Evolutionary conservation across 1,140 invertebrate species (phyloP).

Genomic region (Polypedilum pembai): DNA sequence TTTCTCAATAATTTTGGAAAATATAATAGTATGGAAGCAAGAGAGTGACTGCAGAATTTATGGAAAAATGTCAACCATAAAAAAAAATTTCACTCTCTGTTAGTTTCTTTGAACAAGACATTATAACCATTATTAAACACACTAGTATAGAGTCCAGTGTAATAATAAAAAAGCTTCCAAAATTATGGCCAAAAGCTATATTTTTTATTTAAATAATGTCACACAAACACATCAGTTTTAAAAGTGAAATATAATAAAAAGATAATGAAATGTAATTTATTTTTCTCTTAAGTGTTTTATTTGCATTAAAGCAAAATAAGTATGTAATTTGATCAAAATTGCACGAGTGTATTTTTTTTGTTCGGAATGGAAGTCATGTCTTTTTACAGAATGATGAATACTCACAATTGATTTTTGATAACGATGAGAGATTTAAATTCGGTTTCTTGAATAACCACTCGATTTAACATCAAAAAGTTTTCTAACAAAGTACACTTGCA

Average conservation of each 20-base stretch:
- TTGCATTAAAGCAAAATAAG: neutral
- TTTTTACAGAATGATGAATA: neutral
- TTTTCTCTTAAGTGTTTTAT: neutral
- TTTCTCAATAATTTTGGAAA: neutral
- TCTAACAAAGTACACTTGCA: conserved; percentile 69
- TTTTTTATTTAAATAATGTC: conserved; percentile 4
- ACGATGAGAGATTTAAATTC: conserved; percentile 35
- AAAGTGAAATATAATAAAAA: neutral
- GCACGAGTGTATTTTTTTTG: neutral
- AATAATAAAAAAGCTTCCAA: neutral
- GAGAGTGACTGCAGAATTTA: neutral
- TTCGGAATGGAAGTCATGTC: too few species aligned
- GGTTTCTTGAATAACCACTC: conserved; percentile 35
- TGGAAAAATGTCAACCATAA: neutral
- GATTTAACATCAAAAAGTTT: conserved; percentile 74
- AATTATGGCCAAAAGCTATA: conserved; percentile 1
- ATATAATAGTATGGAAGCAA: neutral
- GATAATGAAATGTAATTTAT: neutral
- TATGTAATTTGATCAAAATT: neutral
- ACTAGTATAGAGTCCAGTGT: neutral
- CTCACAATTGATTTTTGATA: neutral
- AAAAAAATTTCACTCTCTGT: too few species aligned
- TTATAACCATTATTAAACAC: neutral
- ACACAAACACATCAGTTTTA: conserved; percentile 11
- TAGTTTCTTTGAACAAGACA: too few species aligned